A percentile compares a stretch with the other conserved stretches of the same genome.
Evolutionary conservation across 2,113 vertebrate species (phyloP).

Genomic region (Bettongia penicillata): DNA sequence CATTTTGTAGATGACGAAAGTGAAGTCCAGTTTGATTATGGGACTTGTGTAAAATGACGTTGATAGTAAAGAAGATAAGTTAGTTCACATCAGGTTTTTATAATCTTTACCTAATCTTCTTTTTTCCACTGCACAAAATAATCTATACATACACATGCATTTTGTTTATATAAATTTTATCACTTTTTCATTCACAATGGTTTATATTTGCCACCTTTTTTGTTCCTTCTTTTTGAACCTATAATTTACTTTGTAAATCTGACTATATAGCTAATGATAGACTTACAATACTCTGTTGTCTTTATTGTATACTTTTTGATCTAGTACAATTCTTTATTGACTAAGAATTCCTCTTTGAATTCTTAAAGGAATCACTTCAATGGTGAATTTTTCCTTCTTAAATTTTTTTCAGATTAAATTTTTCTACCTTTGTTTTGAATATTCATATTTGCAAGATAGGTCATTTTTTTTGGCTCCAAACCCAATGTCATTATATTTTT

Average conservation of each 20-base stretch:
- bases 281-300: neutral
- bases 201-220: neutral
- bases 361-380: neutral
- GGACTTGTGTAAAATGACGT: neutral
- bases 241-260: too few species aligned
- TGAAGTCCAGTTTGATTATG: neutral
- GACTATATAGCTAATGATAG: neutral
- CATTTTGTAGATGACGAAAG: neutral
- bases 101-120: neutral
- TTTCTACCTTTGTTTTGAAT: neutral
- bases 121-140: neutral
- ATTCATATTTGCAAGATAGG: neutral
- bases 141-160: neutral
- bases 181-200: neutral
- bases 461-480: neutral
- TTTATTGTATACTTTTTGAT: neutral
- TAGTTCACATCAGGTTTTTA: neutral
- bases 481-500: neutral
- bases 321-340: neutral
- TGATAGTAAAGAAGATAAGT: neutral
- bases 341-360: neutral
- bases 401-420: neutral
- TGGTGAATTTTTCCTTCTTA: neutral
- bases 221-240: accelerated
- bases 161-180: neutral